Conservation (phyloP, 2,113 vertebrate species). For the Erythrocebus patas region DNA sequence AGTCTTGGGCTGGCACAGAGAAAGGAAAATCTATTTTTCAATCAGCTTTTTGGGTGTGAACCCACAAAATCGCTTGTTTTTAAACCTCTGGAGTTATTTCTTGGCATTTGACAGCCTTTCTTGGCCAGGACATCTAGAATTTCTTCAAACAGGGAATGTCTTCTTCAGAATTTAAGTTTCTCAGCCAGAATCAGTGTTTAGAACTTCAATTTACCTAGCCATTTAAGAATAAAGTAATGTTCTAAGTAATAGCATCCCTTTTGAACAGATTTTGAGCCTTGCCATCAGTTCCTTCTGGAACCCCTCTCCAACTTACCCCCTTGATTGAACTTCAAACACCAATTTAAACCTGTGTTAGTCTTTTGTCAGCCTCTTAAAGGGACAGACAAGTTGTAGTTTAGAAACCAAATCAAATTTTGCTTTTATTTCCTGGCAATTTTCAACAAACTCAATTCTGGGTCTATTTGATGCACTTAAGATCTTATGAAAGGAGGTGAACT, state of each 20-base stretch:
- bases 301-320: neutral
- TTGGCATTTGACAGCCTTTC: constrained; percentile 29
- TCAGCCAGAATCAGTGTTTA: neutral
- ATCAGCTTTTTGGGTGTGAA: constrained; percentile 8
- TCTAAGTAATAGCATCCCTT: constrained; percentile 18
- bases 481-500: constrained; percentile 17
- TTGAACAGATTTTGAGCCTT: neutral
- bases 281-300: neutral
- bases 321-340: constrained; percentile 11
- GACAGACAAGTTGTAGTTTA: constrained; percentile 14
- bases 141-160: constrained; percentile 10
- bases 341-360: constrained; percentile 37
- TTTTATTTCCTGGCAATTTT: constrained; percentile 52
- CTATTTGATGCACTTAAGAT: neutral
- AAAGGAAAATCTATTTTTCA: constrained; percentile 37
- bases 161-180: constrained; percentile 60
- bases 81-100: constrained; percentile 35
- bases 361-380: neutral
- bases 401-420: constrained; percentile 32
- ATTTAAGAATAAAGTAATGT: constrained; percentile 49
- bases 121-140: constrained; percentile 40
- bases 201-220: constrained; percentile 29
- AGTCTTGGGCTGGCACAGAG: neutral
- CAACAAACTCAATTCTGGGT: constrained; percentile 22
- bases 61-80: constrained; percentile 51